Evolutionary conservation across 1,140 invertebrate species (phyloP), one percentile per base, ranked within the genome.

Genomic region (Sarcophaga peregrina): DNA sequence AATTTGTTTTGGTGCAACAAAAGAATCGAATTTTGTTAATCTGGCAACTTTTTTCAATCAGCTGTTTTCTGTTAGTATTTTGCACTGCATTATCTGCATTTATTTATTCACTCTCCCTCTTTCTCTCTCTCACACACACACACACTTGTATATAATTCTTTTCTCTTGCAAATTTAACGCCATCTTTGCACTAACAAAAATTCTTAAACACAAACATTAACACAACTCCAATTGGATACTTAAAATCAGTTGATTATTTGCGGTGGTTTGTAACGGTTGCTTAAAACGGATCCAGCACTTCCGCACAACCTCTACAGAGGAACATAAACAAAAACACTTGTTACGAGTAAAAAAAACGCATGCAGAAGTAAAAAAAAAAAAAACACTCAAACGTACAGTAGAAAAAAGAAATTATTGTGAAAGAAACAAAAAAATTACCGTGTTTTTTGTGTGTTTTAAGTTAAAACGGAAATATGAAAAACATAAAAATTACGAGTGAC

Each of bases 341-440:
- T 74, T 74, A 45, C 45, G 45, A 74, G 15, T 54, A 11, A 54
- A 11, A 11, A 11, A 54, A 54, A 74, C 25, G 72, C 45, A 74
- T 74, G 25, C 72, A 72, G 46, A 74, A 76, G 84, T 86, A 78
- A 83, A 84, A 84, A 52, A 84, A 84, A 80, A 85, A n/a, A n/a
- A n/a, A n/a, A n/a, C n/a, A n/a, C n/a, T n/a, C n/a, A n/a, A n/a
- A n/a, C n/a, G 85, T 85, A 84, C 85, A 86, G 72, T 84, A 82
- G 82, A 83, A 84, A 52, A 9, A 46, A 46, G 82, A 74, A 48
- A 85, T 78, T 46, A 78, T 45, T 74, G 72, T 46, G 68, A 72
- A 72, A 45, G 72, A 74, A 46, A 45, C 10, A 45, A 74, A 73
- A 25, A 46, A 74, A 74, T 45, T 78, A 25, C 47, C 75, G 75